phyloP scores from a whole-genome alignment of 2,888 invertebrate genomes.

The Podabrus alpinus region DNA sequence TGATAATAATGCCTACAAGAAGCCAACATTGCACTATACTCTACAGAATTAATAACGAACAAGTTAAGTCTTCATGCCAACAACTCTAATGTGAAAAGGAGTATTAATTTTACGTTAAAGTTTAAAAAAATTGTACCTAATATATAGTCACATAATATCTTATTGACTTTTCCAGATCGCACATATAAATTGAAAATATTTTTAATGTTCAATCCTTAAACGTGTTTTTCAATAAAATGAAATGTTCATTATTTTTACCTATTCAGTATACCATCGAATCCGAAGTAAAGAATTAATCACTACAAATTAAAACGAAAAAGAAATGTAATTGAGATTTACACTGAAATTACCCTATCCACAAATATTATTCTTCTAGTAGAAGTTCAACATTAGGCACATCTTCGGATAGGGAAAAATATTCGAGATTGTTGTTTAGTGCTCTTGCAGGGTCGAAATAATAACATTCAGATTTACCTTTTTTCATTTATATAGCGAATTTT shows the following conservation, averaged over 20 bases:
- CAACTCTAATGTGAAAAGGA: slow-evolving; percentile 16
- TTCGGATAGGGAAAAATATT: not conserved
- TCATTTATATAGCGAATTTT: not conserved
- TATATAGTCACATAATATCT: too few relatives aligned
- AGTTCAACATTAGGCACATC: not conserved
- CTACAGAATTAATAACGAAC: slow-evolving; percentile 33
- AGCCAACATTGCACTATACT: slow-evolving; percentile 33
- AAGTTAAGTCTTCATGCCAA: slow-evolving; percentile 22
- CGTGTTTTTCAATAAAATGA: too few relatives aligned
- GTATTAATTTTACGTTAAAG: not conserved
- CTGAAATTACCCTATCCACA: not conserved
- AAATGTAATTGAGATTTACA: not conserved
- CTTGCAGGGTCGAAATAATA: not conserved
- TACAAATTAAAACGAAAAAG: not conserved
- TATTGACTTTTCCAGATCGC: not conserved
- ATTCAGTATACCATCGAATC: too few relatives aligned
- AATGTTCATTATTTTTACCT: too few relatives aligned
- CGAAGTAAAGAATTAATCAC: too few relatives aligned
- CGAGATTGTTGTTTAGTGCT: not conserved
- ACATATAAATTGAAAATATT: not conserved
- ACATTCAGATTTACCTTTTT: not conserved
- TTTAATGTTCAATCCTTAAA: too few relatives aligned
- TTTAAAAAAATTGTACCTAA: not conserved
- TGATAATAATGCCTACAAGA: slow-evolving; percentile 57
- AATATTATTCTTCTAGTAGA: not conserved